Evolutionary conservation across 2,797 vertebrate species (phyloP).

Genomic region (Esox masquinongy): DNA sequence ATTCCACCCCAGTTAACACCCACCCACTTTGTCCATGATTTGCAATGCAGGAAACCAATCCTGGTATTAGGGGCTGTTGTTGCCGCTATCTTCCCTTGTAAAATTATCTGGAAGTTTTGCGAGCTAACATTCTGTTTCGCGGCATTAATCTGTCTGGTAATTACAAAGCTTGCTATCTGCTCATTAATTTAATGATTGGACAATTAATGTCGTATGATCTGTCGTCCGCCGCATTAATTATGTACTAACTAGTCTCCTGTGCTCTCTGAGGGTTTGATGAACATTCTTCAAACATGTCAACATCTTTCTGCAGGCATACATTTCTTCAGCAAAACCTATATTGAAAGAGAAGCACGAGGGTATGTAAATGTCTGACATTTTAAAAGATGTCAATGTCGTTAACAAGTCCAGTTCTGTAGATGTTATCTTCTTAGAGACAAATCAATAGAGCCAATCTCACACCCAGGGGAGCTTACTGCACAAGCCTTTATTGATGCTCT

Average conservation of each 20-base stretch:
- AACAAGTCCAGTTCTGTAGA: slow-evolving; percentile 35
- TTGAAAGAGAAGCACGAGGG: slow-evolving; percentile 5
- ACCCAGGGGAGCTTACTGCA: slow-evolving; percentile 43
- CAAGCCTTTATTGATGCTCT: slow-evolving; percentile 52
- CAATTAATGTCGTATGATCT: neutral
- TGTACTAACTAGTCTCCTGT: neutral
- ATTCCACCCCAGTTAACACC: slow-evolving; percentile 50
- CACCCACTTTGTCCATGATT: slow-evolving; percentile 23
- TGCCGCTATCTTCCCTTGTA: neutral
- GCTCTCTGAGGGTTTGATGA: neutral
- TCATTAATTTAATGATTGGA: slow-evolving; percentile 5
- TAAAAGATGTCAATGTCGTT: slow-evolving; percentile 28
- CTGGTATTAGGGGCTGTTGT: neutral
- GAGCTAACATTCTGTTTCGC: no score
- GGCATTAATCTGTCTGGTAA: no score
- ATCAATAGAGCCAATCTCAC: slow-evolving; percentile 62
- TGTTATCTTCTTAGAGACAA: slow-evolving; percentile 50
- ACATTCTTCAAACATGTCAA: neutral
- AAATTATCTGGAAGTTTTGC: no score
- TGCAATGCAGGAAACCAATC: slow-evolving; percentile 10
- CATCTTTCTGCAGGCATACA: no score
- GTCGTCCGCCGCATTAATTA: neutral
- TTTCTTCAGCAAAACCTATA: neutral
- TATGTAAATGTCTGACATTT: slow-evolving; percentile 31
- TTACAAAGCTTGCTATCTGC: neutral